phyloP scores from a whole-genome alignment of 2,113 vertebrate genomes.

The Bagarius yarrelli region DNA sequence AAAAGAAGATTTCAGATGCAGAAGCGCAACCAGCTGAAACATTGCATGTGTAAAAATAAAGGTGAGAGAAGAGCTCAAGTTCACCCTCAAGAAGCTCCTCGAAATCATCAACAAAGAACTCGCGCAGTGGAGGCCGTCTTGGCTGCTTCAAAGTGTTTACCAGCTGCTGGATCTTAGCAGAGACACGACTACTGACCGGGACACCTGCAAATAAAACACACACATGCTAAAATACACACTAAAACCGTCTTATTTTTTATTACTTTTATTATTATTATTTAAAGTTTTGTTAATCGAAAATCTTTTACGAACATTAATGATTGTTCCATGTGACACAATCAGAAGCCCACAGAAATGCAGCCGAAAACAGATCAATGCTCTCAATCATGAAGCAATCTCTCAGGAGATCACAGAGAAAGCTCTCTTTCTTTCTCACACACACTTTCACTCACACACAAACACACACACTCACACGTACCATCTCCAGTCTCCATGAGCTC shows the following conservation, averaged over 20 bases:
- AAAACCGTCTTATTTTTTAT: too few relatives aligned
- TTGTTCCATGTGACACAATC: conserved; percentile 42
- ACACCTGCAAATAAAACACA: conserved; percentile 77
- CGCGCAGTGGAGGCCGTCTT: conserved; percentile 90
- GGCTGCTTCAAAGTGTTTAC: conserved; percentile 98
- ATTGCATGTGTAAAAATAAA: not conserved
- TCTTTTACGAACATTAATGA: conserved; percentile 41
- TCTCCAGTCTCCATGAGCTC: conserved; percentile 99
- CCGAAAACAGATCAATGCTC: conserved; percentile 45
- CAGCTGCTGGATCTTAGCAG: conserved; percentile 98
- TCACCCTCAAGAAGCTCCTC: conserved; percentile 96
- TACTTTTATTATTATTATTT: too few relatives aligned
- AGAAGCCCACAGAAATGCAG: conserved; percentile 40
- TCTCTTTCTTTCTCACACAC: not conserved
- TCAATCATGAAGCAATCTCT: conserved; percentile 45
- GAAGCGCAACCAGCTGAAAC: not conserved
- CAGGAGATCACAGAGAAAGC: conserved; percentile 21
- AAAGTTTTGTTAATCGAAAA: conserved; percentile 29
- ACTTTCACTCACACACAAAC: not conserved
- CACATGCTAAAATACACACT: conserved; percentile 22
- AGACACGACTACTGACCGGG: conserved; percentile 97
- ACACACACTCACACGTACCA: conserved; percentile 71
- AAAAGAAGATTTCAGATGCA: not conserved
- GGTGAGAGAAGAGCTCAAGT: conserved; percentile 25
- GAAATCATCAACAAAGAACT: conserved; percentile 99